These are phyloP conservation scores for Oxystoma pomonae DNA, from an alignment of 2,888 invertebrate genomes.

Conservation along the genomic window DNA sequence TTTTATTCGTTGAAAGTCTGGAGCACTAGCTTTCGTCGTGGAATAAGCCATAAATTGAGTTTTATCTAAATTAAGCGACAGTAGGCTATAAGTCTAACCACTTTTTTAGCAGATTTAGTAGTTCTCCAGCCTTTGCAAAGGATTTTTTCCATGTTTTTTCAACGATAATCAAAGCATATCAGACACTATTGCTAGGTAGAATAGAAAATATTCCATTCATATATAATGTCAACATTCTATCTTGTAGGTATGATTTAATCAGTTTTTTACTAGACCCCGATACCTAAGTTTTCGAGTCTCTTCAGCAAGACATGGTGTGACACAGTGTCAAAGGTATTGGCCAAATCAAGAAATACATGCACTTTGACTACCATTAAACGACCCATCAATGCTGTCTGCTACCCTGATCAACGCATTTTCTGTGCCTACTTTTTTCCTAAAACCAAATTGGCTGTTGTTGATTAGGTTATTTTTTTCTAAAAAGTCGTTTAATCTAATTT, in stretches of 20 bases:
- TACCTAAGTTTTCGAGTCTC: not conserved
- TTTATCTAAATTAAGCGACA: not conserved
- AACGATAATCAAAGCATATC: not conserved
- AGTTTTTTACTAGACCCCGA: not conserved
- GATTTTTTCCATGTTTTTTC: not conserved
- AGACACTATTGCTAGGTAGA: not conserved
- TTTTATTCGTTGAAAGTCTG: not conserved
- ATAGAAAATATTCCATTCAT: not conserved
- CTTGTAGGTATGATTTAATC: not conserved
- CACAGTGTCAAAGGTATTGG: too few relatives aligned
- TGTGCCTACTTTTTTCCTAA: too few relatives aligned
- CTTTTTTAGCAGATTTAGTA: not conserved
- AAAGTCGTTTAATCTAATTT: not conserved
- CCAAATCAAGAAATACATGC: too few relatives aligned
- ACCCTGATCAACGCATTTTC: too few relatives aligned
- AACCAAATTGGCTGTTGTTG: not conserved
- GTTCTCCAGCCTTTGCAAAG: not conserved
- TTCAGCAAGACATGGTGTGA: not conserved
- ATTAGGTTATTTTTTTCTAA: not conserved
- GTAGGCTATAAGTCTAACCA: too few relatives aligned
- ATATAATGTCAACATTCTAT: not conserved
- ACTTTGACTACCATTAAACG: not conserved
- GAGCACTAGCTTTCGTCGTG: constrained; percentile 1
- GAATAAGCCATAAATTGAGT: not conserved
- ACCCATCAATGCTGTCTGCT: not conserved